Percentiles rank a stretch among this genome's conserved stretches.
Conservation (phyloP, 2,888 invertebrate species). For the Allolobophora icterica region DNA sequence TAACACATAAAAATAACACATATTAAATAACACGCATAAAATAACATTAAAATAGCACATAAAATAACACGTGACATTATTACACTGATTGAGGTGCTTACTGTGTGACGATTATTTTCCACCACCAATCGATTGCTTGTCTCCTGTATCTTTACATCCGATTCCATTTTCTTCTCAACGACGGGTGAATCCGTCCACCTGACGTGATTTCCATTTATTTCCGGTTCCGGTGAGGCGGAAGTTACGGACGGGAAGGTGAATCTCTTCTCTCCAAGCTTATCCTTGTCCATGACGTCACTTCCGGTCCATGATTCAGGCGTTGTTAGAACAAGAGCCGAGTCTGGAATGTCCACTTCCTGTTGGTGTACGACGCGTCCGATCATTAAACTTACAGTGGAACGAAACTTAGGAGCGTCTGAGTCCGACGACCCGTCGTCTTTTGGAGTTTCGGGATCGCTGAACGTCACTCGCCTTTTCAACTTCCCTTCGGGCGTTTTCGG, state of each 20-base stretch:
- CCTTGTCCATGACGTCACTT: too few species aligned
- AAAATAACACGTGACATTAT: too few species aligned
- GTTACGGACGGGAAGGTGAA: neutral
- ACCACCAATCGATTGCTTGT: neutral
- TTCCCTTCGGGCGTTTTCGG: neutral
- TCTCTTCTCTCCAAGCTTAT: too few species aligned
- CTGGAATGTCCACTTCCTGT: slow-evolving; percentile 7
- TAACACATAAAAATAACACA: too few species aligned
- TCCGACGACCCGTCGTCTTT: neutral
- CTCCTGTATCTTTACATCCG: neutral
- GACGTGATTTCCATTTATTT: neutral
- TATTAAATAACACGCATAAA: too few species aligned
- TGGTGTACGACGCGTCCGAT: neutral
- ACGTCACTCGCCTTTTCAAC: neutral
- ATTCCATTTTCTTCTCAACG: neutral
- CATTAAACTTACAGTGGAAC: neutral
- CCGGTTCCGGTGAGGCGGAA: neutral
- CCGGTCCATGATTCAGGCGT: neutral
- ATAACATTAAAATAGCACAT: too few species aligned
- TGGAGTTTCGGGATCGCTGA: neutral
- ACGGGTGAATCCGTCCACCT: neutral
- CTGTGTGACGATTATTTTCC: neutral
- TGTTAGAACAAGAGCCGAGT: neutral
- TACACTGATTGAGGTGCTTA: neutral
- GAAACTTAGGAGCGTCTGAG: neutral